Evolutionary conservation across 2,888 invertebrate species (phyloP), one percentile per base, ranked within the genome.

Genomic region (Eilema depressum): DNA sequence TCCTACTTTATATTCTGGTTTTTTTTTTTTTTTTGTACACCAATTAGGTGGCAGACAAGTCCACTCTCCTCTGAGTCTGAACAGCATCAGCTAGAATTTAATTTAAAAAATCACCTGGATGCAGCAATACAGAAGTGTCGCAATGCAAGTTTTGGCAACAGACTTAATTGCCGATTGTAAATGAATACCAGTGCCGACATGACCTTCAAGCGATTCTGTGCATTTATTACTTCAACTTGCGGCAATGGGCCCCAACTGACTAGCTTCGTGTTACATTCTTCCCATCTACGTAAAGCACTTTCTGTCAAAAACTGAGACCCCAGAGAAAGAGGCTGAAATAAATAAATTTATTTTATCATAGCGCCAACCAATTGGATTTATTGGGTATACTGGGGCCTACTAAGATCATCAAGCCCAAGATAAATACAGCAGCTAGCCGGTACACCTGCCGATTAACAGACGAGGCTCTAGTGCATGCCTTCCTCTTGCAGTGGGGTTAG

Each of bases 171-270:
- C 85, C 97, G 97, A 93, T 98, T 98, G 92, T 98, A 99, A 79
- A 98, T 96, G 91, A 98, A 98, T 73, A 99, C 95, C 53, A 99
- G 95, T 67, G 98, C 98, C 0, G 98, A 97, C 96, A 99, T 97
- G n/a, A 99, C 97, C 90, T 97, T 97, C 79, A 98, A 96, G 73
- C 99, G 96, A 91, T 99, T 99, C 91, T 99, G 98, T 60, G 99
- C 98, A 92, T 98, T 98, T 41, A 99, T 96, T 26, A 97, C 96
- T 90, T 99, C 99, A 62, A 99, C 97, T 89, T 98, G 98, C 20
- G 98, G 97, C 82, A 98, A 96, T 17, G 99, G 99, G 0, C 99
- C 99, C 97, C 99, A 98, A 86, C 97, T 97, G 62, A 99, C 98
- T 75, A 98, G 96, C 85, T 98, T 98, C 59, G 97, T 97, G 85